Conservation (phyloP, 1,140 invertebrate species). For the Temnothorax nylanderi region DNA sequence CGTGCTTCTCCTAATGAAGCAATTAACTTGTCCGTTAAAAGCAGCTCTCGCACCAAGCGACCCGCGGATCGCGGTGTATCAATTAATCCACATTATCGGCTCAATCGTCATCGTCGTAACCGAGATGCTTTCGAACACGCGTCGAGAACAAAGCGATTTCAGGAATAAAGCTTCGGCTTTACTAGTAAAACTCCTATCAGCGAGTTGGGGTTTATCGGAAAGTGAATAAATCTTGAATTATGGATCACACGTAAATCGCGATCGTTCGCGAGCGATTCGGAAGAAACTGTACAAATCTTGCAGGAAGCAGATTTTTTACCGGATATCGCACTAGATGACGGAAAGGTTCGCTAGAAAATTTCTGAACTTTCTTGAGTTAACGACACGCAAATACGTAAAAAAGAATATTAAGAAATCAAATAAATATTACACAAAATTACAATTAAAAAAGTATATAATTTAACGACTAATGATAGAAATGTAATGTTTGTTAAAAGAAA, state of each 20-base stretch:
- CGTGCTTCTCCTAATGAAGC: conserved; percentile 25
- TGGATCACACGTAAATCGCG: not conserved
- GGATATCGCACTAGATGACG: not conserved
- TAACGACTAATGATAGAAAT: not conserved
- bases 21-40: conserved; percentile 51
- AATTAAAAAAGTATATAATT: not conserved
- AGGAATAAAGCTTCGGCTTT: conserved; percentile 25
- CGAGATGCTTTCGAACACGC: not conserved
- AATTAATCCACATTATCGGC: conserved; percentile 55
- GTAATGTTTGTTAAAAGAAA: not conserved
- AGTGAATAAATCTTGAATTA: conserved; percentile 32
- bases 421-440: not conserved
- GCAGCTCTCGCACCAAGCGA: not conserved
- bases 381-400: not conserved
- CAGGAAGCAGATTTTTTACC: not conserved
- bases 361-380: not conserved
- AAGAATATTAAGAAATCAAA: not conserved
- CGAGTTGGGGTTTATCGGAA: not conserved
- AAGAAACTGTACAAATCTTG: not conserved
- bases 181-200: not conserved
- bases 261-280: not conserved
- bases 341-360: not conserved
- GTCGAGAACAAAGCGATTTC: conserved; percentile 16
- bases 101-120: not conserved
- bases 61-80: not conserved